A percentile compares a stretch with the other conserved stretches of the same genome.
phyloP scores from a whole-genome alignment of 2,888 invertebrate species.

The Drosophila villosipedis region DNA sequence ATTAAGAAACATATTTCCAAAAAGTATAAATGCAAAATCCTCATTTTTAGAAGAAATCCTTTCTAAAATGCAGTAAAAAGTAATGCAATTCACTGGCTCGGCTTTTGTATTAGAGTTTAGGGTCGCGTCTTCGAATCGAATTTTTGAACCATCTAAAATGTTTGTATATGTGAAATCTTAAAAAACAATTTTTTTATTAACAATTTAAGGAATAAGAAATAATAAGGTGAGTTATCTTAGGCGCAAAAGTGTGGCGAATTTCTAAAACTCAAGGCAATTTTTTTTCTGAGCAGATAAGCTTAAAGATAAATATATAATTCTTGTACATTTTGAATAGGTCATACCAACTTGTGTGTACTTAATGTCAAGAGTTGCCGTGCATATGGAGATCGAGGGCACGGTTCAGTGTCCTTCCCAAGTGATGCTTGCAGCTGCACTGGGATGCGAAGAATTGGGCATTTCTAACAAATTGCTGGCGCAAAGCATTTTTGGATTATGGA shows the following conservation, averaged over 20 bases:
- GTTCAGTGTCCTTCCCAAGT: conserved; percentile 88
- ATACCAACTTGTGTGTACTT: conserved; percentile 92
- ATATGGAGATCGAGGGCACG: conserved; percentile 93
- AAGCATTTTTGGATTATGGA: conserved; percentile 96
- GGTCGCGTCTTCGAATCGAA: background rate
- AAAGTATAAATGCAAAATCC: background rate
- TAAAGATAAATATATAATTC: background rate
- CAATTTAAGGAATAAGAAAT: background rate
- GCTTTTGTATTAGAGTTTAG: background rate
- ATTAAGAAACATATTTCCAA: background rate
- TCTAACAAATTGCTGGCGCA: conserved; percentile 91
- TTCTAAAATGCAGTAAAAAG: background rate
- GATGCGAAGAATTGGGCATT: conserved; percentile 92
- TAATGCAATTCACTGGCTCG: background rate
- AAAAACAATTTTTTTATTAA: too few relatives aligned
- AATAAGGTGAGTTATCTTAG: background rate
- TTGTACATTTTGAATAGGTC: conserved; percentile 71
- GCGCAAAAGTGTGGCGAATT: background rate
- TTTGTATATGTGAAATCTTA: background rate
- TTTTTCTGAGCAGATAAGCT: background rate
- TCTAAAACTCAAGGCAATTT: background rate
- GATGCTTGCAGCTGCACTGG: conserved; percentile 88
- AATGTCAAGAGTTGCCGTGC: conserved; percentile 92
- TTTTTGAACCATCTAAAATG: background rate
- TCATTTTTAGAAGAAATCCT: background rate